phyloP scores from a whole-genome alignment of 2,113 vertebrate genomes.

The Pungitius pungitius region DNA sequence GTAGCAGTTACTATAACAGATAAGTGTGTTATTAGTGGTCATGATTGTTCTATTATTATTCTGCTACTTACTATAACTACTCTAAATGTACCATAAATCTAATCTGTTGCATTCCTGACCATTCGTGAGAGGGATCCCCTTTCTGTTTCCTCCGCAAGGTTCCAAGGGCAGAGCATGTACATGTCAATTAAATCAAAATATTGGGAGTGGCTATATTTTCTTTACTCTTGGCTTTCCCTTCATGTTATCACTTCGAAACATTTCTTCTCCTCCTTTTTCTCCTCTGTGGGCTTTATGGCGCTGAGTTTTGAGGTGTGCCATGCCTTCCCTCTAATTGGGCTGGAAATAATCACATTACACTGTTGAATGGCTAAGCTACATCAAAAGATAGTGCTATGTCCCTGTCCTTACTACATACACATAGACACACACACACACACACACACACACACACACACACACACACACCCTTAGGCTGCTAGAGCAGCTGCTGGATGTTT shows the following conservation, averaged over 20 bases:
- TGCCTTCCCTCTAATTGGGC: slow-evolving; percentile 73
- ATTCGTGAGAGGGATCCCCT: too few species aligned
- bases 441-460: slow-evolving; percentile 20
- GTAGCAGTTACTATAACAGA: background rate
- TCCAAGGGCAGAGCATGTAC: too few species aligned
- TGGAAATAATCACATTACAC: slow-evolving; percentile 80
- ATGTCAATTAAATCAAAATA: background rate
- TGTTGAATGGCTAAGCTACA: slow-evolving; percentile 74
- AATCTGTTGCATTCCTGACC: background rate
- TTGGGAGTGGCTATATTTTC: background rate
- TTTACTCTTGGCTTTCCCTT: too few species aligned
- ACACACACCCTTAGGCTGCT: slow-evolving; percentile 21
- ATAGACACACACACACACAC: slow-evolving; percentile 12
- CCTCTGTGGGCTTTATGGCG: slow-evolving; percentile 2
- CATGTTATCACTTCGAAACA: too few species aligned
- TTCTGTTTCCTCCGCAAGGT: too few species aligned
- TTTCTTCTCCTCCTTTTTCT: background rate
- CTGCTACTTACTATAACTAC: background rate
- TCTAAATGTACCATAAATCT: background rate
- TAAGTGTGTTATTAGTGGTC: background rate
- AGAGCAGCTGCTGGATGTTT: slow-evolving; percentile 55
- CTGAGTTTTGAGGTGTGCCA: slow-evolving; percentile 55
- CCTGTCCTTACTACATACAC: slow-evolving; percentile 29
- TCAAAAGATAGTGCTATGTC: slow-evolving; percentile 63
- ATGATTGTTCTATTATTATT: background rate